Conservation (phyloP, 2,797 vertebrate genomes). For the Gallinago stenura region DNA sequence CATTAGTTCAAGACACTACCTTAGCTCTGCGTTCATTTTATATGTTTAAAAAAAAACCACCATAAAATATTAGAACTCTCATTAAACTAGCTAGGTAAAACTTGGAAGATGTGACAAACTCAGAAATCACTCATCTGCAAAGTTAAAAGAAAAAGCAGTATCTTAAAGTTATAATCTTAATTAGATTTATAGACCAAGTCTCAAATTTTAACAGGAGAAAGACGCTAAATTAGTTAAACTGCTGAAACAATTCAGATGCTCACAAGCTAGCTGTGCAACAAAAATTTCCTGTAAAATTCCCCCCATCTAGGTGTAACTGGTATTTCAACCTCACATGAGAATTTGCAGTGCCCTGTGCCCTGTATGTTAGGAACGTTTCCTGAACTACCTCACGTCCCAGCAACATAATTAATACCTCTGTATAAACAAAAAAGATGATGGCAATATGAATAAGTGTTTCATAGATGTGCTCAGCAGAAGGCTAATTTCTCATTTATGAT, state of each 20-base stretch:
- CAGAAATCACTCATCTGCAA: neutral
- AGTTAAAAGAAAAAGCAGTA: neutral
- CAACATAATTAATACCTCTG: slow-evolving; percentile 18
- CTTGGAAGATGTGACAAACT: neutral
- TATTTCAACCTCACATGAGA: neutral
- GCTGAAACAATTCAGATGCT: neutral
- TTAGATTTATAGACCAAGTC: neutral
- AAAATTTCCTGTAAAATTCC: neutral
- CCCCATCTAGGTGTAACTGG: neutral
- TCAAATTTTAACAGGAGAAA: neutral
- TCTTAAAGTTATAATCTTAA: neutral
- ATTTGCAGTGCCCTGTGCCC: neutral
- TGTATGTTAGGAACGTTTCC: neutral
- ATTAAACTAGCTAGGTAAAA: neutral
- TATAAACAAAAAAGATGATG: neutral
- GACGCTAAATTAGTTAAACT: neutral
- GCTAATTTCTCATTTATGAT: slow-evolving; percentile 47
- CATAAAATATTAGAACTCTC: neutral
- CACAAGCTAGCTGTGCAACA: neutral
- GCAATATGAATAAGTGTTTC: slow-evolving; percentile 2
- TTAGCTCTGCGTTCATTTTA: neutral
- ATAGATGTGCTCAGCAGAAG: slow-evolving; percentile 26
- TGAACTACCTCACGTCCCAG: slow-evolving; percentile 27
- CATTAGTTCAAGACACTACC: neutral
- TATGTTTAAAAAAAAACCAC: neutral